Conservation (phyloP, 1,140 invertebrate species). For the Tribolium castaneum region DNA sequence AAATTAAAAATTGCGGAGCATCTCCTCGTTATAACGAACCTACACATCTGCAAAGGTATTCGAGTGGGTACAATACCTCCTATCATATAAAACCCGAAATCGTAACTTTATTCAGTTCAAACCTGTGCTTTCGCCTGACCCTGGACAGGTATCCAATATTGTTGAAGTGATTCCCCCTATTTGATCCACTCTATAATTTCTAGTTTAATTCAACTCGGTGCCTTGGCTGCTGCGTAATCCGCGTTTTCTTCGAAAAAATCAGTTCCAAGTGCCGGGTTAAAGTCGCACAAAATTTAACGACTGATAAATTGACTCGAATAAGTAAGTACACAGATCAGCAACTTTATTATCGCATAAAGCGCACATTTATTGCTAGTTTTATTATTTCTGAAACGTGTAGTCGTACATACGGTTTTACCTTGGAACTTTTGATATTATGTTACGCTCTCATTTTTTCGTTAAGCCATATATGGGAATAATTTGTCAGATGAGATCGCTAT, state of each 20-base stretch:
- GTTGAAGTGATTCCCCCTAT: not conserved
- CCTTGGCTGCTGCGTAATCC: not conserved
- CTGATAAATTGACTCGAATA: not conserved
- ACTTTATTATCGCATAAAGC: not conserved
- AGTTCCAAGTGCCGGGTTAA: no score
- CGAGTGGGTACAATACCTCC: not conserved
- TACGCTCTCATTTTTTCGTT: conserved; percentile 36
- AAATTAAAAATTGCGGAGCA: not conserved
- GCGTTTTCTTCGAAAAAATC: no score
- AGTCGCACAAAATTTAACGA: not conserved
- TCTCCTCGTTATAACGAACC: not conserved
- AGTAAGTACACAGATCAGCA: not conserved
- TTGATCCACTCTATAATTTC: not conserved
- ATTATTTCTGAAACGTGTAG: not conserved
- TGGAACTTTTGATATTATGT: conserved; percentile 38
- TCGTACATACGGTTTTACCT: not conserved
- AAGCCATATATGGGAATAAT: not conserved
- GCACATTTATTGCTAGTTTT: not conserved
- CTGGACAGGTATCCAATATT: not conserved
- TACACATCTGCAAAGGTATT: not conserved
- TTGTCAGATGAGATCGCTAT: not conserved
- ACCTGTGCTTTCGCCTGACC: not conserved
- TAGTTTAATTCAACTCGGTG: not conserved
- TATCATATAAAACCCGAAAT: not conserved
- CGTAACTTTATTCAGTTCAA: not conserved